These are phyloP conservation scores for Rhabdomys dilectus DNA, from an alignment of 2,113 vertebrate genomes.

Conservation along the genomic window DNA sequence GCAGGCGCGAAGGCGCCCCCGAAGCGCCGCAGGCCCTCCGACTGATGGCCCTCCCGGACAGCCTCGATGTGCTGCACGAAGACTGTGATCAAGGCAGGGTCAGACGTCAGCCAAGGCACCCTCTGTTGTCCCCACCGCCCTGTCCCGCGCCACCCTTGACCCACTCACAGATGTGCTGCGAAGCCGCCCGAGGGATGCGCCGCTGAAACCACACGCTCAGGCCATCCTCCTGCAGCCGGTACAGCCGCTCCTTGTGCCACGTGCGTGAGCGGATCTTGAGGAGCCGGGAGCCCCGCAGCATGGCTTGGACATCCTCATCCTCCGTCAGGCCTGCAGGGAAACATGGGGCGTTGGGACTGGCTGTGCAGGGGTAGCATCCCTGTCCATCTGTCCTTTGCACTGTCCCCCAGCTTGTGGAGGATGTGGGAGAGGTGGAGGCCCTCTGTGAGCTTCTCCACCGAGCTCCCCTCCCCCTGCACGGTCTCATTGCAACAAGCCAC, in stretches of 20 bases:
- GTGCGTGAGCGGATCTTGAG: constrained; percentile 92
- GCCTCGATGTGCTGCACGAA: constrained; percentile 93
- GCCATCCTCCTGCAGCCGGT: constrained; percentile 94
- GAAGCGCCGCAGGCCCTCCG: constrained; percentile 91
- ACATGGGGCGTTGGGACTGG: background rate
- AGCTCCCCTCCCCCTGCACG: background rate
- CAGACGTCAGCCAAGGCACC: background rate
- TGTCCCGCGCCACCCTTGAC: rapidly evolving
- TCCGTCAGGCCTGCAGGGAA: constrained; percentile 90
- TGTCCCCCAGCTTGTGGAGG: background rate
- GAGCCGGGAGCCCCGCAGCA: constrained; percentile 94
- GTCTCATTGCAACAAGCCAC: background rate
- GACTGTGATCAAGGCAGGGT: constrained; percentile 85
- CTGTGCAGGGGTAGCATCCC: background rate
- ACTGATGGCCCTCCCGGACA: constrained; percentile 93
- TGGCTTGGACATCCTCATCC: constrained; percentile 92
- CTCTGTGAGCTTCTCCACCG: background rate
- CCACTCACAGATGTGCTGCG: constrained; percentile 92
- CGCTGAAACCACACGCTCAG: constrained; percentile 95
- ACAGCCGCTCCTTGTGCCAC: constrained; percentile 90
- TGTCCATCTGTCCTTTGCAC: no score
- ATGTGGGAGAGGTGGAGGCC: no score
- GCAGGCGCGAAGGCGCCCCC: constrained; percentile 87
- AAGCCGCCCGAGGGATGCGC: constrained; percentile 86
- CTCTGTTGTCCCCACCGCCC: rapidly evolving